Conservation (phyloP, 2,113 vertebrate species). For the Charadrius vociferus region DNA sequence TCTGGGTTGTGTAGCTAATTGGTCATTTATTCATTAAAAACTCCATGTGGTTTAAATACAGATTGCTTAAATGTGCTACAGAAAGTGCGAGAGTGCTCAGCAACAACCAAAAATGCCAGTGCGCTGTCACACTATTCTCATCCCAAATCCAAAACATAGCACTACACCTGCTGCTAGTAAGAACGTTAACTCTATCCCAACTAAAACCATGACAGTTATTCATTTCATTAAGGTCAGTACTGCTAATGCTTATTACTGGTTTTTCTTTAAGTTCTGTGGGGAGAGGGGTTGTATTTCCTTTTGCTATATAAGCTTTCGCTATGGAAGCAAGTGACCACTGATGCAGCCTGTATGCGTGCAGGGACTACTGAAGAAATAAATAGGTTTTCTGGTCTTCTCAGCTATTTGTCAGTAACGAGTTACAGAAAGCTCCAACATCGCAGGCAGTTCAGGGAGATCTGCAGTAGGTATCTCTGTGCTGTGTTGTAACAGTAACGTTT, state of each 20-base stretch:
- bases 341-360: background rate
- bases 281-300: background rate
- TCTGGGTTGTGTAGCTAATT: background rate
- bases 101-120: background rate
- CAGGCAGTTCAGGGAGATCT: background rate
- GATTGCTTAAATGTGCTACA: background rate
- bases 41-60: background rate
- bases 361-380: background rate
- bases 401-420: background rate
- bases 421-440: background rate
- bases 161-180: background rate
- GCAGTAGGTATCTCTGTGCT: background rate
- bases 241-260: background rate
- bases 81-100: background rate
- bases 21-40: background rate
- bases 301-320: background rate
- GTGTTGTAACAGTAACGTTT: background rate
- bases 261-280: background rate
- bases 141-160: background rate
- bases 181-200: background rate
- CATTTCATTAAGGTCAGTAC: background rate
- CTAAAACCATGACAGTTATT: background rate
- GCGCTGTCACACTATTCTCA: background rate
- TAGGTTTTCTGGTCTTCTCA: background rate
- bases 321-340: background rate